Evolutionary conservation across 2,888 invertebrate species (phyloP).

Genomic region (Chrysina gloriosa): DNA sequence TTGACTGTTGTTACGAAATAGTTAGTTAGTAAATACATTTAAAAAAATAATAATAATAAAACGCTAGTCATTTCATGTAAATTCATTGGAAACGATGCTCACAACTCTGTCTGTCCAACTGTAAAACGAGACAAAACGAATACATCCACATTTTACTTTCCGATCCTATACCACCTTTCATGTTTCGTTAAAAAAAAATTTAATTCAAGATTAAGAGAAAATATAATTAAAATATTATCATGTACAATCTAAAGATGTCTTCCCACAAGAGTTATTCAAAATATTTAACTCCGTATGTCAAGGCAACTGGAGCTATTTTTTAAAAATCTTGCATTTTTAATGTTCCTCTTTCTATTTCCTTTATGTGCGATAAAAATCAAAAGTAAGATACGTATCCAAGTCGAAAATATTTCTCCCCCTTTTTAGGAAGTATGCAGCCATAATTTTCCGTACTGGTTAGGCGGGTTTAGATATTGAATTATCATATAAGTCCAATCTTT

Average conservation of each 20-base stretch:
- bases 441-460: too few relatives aligned
- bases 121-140: slow-evolving; percentile 40
- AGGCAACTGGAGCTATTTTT: slow-evolving; percentile 42
- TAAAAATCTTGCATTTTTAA: slow-evolving; percentile 14
- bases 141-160: slow-evolving; percentile 32
- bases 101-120: slow-evolving; percentile 49
- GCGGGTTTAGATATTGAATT: too few relatives aligned
- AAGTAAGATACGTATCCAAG: neutral
- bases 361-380: slow-evolving; percentile 15
- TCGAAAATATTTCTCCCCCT: too few relatives aligned
- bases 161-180: slow-evolving; percentile 15
- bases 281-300: slow-evolving; percentile 46
- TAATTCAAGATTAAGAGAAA: slow-evolving; percentile 6
- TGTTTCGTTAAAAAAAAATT: too few relatives aligned
- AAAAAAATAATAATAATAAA: slow-evolving; percentile 15
- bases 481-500: neutral
- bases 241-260: slow-evolving; percentile 64
- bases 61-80: slow-evolving; percentile 41
- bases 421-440: too few relatives aligned
- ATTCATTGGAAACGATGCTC: slow-evolving; percentile 47
- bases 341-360: slow-evolving; percentile 35
- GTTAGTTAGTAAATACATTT: slow-evolving; percentile 36
- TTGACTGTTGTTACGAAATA: slow-evolving; percentile 60
- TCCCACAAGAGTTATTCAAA: slow-evolving; percentile 62
- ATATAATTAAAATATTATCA: slow-evolving; percentile 47